These are phyloP conservation scores for Peromyscus leucopus DNA, from an alignment of 2,113 vertebrate genomes.

Conservation along the genomic window DNA sequence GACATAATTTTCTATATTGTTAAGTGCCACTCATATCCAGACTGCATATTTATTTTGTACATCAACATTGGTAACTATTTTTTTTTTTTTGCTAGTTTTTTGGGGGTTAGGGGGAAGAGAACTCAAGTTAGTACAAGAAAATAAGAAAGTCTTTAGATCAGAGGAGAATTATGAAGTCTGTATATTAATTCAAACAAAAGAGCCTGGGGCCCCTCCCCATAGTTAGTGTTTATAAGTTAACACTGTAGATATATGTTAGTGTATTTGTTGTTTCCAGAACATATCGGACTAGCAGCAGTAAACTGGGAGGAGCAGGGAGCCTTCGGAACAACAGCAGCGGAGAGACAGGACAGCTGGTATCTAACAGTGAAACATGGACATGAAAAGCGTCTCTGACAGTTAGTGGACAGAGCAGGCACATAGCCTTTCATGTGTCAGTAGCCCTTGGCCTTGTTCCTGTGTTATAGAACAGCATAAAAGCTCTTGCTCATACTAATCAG, in stretches of 20 bases:
- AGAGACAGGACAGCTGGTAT: neutral
- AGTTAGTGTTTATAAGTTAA: neutral
- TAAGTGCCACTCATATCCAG: neutral
- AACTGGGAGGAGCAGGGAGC: neutral
- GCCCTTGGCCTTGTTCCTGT: neutral
- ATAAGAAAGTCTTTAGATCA: constrained; percentile 16
- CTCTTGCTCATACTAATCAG: neutral
- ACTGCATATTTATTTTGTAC: neutral
- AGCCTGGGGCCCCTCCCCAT: neutral
- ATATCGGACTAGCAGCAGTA: neutral
- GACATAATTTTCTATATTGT: neutral
- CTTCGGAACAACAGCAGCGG: neutral
- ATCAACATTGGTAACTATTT: constrained; percentile 18
- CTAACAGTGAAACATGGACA: neutral
- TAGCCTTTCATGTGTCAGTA: neutral
- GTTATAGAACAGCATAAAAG: neutral
- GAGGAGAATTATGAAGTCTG: neutral
- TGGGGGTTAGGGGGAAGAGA: neutral
- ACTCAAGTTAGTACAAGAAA: constrained; percentile 31
- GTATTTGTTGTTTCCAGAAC: constrained; percentile 4
- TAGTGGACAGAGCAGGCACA: neutral
- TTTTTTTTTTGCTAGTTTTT: constrained; percentile 27
- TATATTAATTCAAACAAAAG: neutral
- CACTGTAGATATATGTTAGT: neutral
- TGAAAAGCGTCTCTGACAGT: neutral